These are phyloP conservation scores for Norana najaformis DNA, from an alignment of 2,888 invertebrate species.

Conservation along the genomic window DNA sequence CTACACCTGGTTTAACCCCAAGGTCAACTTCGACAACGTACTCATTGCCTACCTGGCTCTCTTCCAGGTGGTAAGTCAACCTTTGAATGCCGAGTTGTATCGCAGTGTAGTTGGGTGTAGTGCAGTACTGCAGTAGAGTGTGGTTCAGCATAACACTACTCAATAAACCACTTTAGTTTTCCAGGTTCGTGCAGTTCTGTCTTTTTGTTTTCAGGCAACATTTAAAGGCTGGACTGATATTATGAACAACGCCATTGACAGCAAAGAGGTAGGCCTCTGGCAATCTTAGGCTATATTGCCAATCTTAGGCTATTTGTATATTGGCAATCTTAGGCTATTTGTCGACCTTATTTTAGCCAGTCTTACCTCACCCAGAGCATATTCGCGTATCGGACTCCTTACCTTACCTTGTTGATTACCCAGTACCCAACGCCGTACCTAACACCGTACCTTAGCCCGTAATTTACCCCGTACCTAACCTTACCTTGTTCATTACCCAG, in stretches of 20 bases:
- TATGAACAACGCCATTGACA: conserved; percentile 97
- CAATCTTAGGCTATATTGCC: background rate
- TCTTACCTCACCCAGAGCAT: too few relatives aligned
- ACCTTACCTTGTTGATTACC: too few relatives aligned
- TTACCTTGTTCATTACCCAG: too few relatives aligned
- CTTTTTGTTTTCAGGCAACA: conserved; percentile 72
- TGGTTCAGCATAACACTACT: too few relatives aligned
- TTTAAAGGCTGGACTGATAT: conserved; percentile 99
- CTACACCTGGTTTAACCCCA: conserved; percentile 92
- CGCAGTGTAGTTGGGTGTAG: background rate
- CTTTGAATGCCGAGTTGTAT: background rate
- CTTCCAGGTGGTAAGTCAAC: conserved; percentile 78
- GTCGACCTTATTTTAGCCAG: too few relatives aligned
- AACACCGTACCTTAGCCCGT: too few relatives aligned
- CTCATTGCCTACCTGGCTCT: conserved; percentile 94
- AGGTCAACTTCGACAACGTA: conserved; percentile 97
- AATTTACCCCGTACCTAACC: too few relatives aligned
- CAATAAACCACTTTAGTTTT: background rate
- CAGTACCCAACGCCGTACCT: too few relatives aligned
- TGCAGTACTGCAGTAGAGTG: too few relatives aligned
- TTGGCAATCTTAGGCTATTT: background rate
- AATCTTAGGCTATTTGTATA: background rate
- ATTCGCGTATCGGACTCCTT: too few relatives aligned
- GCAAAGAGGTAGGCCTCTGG: conserved; percentile 78
- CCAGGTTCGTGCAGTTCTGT: background rate